Evolutionary conservation across 2,888 invertebrate genomes (phyloP), one percentile per base, ranked within the genome.

Genomic region (Caenorhabditis becei): DNA sequence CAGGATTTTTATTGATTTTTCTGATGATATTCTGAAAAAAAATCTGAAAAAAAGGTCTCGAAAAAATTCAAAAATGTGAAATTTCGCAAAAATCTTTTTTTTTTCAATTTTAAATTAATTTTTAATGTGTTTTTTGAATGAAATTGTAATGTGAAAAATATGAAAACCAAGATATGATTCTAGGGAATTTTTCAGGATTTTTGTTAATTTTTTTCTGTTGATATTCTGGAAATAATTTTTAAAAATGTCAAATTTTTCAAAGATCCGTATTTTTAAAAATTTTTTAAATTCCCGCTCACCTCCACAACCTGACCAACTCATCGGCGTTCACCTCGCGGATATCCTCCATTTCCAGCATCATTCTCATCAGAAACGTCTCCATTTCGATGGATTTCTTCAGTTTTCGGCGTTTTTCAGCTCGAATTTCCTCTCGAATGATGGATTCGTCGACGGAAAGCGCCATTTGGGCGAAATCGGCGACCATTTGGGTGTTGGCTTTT

Each of bases 281-380:
- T 14, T 14, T 10, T 5, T 41, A 14, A 41, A 14, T 35, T 10
- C 35, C 35, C 5, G 14, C 41, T 41, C 41, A 75, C 74, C 32
- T 58, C 74, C 74, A 75, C 5, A 41, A n/a, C 14, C 59, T 24
- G 8, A 69, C 77, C 7, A 77, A 26, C 24, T 77, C 67, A 0
- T 41, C 54, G 8, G 54, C 54, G 10, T 62, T 69, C 14, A 62
- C 77, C 62, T 77, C 77, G 16, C 66, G 61, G 1, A 77, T 77
- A 47, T 77, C 62, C 44, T 77, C 77, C 67, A 67, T 62, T 37
- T 77, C 62, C 18, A 77, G 62, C 77, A 77, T 67, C 61, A 69
- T 69, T 56, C 67, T 41, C 77, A 77, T 77, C 51, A 77, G 35
- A 37, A 67, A 67, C 24, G 66, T 77, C 58, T 77, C 77, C 41